Evolutionary conservation across 1,140 invertebrate species (phyloP), one percentile per base, ranked within the genome.

Genomic region (Capitella teleta): DNA sequence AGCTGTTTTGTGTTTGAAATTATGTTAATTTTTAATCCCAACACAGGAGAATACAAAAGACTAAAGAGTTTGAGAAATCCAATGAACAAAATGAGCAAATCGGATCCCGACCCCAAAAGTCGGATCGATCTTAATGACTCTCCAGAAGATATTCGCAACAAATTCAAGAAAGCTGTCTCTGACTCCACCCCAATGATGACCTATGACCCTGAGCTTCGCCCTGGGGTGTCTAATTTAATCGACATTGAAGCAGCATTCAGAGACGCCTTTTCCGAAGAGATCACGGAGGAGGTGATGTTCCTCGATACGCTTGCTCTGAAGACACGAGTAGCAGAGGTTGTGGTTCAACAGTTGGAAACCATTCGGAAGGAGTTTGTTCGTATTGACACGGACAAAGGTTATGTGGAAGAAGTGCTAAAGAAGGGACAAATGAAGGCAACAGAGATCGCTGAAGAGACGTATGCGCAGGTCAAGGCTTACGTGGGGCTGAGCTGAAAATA

Each of bases 21-120:
- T 40, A n/a, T 40, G 19, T 40, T 40, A 8, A 40, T 21, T 21
- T 12, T 10, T 10, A 19, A 21, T 40, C 25, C 38, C 10, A 14
- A 19, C 4, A 10, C 16, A 70, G 67, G 63, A 37, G 57, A 63
- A 18, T 46, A 58, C 6, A 26, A 59, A 10, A 59, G 62, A 47
- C 62, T 72, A 5, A 61, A 61, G 30, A 68, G 63, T 55, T 52
- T 72, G 2, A 28, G 60, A 16, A 55, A 63, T 38, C 69, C 93
- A 0, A 61, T 62, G 0, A 85, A 86, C 61, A 99, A 99, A 76
- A 98, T 98, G 95, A 98, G 94, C 5, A 99, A 98, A 74, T 98
- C 94, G 0, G 85, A 92, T 57, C 55, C 72, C 0, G 82, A 90
- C 75, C 59, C 76, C 0, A 85, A 81, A 61, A 83, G 83, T 52